Conservation (phyloP, 2,797 vertebrate genomes). For the Eupleurogrammus muticus region DNA sequence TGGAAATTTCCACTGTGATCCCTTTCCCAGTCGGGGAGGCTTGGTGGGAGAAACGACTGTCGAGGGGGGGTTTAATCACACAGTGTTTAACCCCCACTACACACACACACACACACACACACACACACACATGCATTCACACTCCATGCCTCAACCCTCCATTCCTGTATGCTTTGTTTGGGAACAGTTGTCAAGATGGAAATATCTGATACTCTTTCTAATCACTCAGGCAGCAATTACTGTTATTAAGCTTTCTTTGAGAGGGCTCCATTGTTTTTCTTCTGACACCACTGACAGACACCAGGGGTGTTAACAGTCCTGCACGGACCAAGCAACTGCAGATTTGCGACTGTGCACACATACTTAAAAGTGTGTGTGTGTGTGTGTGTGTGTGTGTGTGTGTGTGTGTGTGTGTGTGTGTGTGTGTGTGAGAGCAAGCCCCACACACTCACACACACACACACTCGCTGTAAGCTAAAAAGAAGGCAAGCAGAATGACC, state of each 20-base stretch:
- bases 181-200: slow-evolving; percentile 79
- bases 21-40: slow-evolving; percentile 64
- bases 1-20: slow-evolving; percentile 83
- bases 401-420: slow-evolving; percentile 33
- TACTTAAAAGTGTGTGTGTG: slow-evolving; percentile 40
- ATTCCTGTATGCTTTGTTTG: slow-evolving; percentile 64
- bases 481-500: slow-evolving; percentile 30
- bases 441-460: slow-evolving; percentile 1
- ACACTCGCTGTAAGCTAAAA: slow-evolving; percentile 3
- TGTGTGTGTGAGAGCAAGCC: slow-evolving; percentile 15
- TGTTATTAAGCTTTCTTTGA: slow-evolving; percentile 75
- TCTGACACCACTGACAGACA: slow-evolving; percentile 63
- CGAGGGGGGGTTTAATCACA: slow-evolving; percentile 66
- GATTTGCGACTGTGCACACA: slow-evolving; percentile 39
- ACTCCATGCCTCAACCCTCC: slow-evolving; percentile 24
- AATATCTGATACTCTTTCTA: slow-evolving; percentile 78
- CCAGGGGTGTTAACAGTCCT: slow-evolving; percentile 52
- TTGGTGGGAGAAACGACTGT: slow-evolving; percentile 61
- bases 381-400: slow-evolving; percentile 35
- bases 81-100: slow-evolving; percentile 42
- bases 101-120: slow-evolving; percentile 39
- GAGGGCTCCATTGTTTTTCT: slow-evolving; percentile 64
- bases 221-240: slow-evolving; percentile 73
- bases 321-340: slow-evolving; percentile 24
- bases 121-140: too few species aligned